Evolutionary conservation across 2,888 invertebrate genomes (phyloP).

Genomic region (Lypha dubia): DNA sequence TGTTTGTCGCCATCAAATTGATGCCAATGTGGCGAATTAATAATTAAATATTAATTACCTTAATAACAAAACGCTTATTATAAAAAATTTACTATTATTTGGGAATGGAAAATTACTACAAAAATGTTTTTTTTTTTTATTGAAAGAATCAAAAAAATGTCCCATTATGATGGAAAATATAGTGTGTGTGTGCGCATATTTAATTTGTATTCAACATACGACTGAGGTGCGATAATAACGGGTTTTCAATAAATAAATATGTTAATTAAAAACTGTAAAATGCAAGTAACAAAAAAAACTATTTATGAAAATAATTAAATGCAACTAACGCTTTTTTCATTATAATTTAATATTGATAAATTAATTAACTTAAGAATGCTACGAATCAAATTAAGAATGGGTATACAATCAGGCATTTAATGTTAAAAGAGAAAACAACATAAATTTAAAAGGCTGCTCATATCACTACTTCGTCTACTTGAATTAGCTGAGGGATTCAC

Average conservation of each 20-base stretch:
- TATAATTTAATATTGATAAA: constrained; percentile 21
- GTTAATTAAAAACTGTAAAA: constrained; percentile 20
- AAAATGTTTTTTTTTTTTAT: not conserved
- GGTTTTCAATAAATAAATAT: constrained; percentile 56
- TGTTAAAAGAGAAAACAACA: too few species aligned
- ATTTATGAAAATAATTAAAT: not conserved
- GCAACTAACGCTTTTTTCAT: not conserved
- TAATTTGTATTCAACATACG: constrained; percentile 55
- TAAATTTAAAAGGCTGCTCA: too few species aligned
- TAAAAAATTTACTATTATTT: constrained; percentile 1
- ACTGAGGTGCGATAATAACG: constrained; percentile 48
- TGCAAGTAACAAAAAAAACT: not conserved
- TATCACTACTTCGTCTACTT: too few species aligned
- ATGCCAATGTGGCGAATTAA: constrained; percentile 42
- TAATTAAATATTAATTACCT: constrained; percentile 38
- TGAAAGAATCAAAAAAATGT: not conserved
- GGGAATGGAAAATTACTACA: constrained; percentile 13
- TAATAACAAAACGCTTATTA: constrained; percentile 6
- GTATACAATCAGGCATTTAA: too few species aligned
- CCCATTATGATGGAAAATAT: constrained; percentile 5
- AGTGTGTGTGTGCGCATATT: not conserved
- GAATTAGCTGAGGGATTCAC: too few species aligned
- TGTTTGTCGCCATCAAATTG: constrained; percentile 37
- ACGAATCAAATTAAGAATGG: too few species aligned
- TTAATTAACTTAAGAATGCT: too few species aligned